phyloP scores from a whole-genome alignment of 2,888 invertebrate species.

The Camptogramma bilineatum region DNA sequence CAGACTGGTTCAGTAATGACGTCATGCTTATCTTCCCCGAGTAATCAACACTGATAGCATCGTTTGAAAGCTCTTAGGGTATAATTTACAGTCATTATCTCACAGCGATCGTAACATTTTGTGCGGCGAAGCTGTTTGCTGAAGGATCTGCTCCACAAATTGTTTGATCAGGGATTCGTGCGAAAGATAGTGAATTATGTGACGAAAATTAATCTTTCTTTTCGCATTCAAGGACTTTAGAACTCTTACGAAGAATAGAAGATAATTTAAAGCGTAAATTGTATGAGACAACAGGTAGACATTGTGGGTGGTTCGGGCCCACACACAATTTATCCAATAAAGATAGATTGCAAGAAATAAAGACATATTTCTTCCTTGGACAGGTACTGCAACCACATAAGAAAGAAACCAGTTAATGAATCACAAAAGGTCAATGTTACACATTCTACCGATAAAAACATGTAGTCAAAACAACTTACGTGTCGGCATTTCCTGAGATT shows the following conservation, averaged over 20 bases:
- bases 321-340: conserved; percentile 1
- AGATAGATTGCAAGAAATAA: conserved; percentile 3
- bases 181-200: conserved; percentile 16
- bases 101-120: conserved; percentile 27
- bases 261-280: neutral
- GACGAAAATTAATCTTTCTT: conserved; percentile 6
- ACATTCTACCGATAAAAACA: conserved; percentile 18
- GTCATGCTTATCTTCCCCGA: conserved; percentile 19
- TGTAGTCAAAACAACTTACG: conserved; percentile 14
- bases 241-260: neutral
- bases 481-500: conserved; percentile 25
- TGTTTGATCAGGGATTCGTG: conserved; percentile 32
- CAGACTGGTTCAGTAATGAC: conserved; percentile 21
- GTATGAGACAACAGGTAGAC: neutral
- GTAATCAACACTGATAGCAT: conserved; percentile 29
- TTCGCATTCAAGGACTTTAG: neutral
- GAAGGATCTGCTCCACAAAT: conserved; percentile 20
- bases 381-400: neutral
- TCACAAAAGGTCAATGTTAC: conserved; percentile 34
- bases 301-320: neutral
- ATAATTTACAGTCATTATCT: conserved; percentile 34
- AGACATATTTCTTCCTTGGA: neutral
- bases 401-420: conserved; percentile 20
- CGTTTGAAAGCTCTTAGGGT: conserved; percentile 29
- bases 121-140: conserved; percentile 25